Conservation (phyloP, 1,140 invertebrate genomes). For the Pseudomyrmex sp. region DNA sequence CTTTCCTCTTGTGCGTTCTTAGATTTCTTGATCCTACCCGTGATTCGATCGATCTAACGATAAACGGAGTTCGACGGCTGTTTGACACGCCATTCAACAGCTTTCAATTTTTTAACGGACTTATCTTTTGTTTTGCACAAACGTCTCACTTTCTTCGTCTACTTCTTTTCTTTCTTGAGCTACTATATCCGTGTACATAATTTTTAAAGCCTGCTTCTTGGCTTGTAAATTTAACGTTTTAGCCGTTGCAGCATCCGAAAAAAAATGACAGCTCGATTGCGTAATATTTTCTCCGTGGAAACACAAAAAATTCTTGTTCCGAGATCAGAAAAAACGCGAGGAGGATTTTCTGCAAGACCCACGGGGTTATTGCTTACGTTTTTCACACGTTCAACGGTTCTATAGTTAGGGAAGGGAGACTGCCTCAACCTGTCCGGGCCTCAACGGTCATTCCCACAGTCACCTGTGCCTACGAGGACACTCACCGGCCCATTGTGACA, state of each 20-base stretch:
- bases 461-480: conserved; percentile 80
- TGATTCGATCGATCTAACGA: conserved; percentile 56
- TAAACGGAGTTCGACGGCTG: conserved; percentile 47
- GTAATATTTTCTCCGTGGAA: conserved; percentile 20
- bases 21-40: conserved; percentile 70
- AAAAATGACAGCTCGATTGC: background rate
- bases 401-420: conserved; percentile 17
- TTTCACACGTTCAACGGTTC: conserved; percentile 79
- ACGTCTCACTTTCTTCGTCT: background rate
- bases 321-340: conserved; percentile 54
- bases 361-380: conserved; percentile 54
- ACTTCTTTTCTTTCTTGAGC: no score
- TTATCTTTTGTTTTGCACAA: no score
- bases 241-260: background rate
- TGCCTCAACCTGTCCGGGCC: conserved; percentile 79
- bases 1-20: conserved; percentile 51
- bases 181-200: no score
- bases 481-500: conserved; percentile 77
- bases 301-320: conserved; percentile 17
- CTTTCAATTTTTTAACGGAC: background rate
- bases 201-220: background rate
- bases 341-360: conserved; percentile 63
- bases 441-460: conserved; percentile 84
- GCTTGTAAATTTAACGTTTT: background rate
- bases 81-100: conserved; percentile 29